Percentiles rank a stretch among this genome's conserved stretches.
These are phyloP conservation scores for Atrichornis clamosus DNA, from an alignment of 2,113 vertebrate species.

Conservation along the genomic window DNA sequence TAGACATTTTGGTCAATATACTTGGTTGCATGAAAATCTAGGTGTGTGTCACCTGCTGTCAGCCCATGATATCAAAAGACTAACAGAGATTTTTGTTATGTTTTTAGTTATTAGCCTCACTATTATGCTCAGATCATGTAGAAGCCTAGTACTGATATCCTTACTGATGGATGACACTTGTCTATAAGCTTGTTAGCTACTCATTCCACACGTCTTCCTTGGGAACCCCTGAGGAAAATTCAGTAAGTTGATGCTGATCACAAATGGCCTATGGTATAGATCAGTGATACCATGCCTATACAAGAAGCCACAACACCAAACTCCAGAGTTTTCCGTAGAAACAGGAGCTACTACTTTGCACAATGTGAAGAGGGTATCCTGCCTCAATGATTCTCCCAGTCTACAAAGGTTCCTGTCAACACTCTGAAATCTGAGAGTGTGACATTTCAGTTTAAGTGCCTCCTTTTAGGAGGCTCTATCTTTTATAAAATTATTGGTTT, in stretches of 20 bases:
- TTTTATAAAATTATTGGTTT: background rate
- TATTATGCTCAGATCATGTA: background rate
- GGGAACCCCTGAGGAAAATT: background rate
- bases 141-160: background rate
- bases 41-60: background rate
- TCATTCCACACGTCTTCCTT: background rate
- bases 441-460: background rate
- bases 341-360: background rate
- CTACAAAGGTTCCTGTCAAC: background rate
- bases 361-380: background rate
- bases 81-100: background rate
- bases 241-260: background rate
- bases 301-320: background rate
- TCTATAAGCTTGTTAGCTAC: background rate
- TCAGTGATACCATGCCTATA: background rate
- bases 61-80: background rate
- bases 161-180: background rate
- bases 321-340: background rate
- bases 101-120: background rate
- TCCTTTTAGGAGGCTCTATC: background rate
- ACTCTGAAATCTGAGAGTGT: background rate
- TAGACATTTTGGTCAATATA: background rate
- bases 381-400: background rate
- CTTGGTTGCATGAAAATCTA: background rate
- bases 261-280: background rate